Evolutionary conservation across 23 tunicate genomes (phyloP).

Genomic region (Aplidium turbinatum): DNA sequence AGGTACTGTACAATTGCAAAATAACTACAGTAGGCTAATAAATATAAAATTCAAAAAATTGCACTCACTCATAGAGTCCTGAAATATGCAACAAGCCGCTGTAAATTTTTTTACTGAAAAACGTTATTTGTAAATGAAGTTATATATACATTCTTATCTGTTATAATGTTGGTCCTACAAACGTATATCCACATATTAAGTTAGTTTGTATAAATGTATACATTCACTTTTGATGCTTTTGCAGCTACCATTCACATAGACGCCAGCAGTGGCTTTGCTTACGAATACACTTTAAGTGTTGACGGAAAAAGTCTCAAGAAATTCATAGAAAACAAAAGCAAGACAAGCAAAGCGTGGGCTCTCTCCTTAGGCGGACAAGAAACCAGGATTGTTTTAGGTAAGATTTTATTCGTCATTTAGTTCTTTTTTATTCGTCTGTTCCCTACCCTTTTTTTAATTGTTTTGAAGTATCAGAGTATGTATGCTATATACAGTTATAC

Average conservation of each 20-base stretch:
- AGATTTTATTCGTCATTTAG: not conserved
- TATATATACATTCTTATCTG: too few relatives aligned
- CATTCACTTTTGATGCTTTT: not conserved
- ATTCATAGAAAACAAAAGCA: constrained; percentile 78
- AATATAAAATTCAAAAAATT: too few relatives aligned
- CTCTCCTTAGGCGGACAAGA: constrained; percentile 47
- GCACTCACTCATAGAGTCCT: too few relatives aligned
- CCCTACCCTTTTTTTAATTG: not conserved
- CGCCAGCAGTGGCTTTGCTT: constrained; percentile 86
- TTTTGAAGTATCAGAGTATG: not conserved
- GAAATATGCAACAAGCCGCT: too few relatives aligned
- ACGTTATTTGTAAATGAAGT: too few relatives aligned
- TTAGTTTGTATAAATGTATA: too few relatives aligned
- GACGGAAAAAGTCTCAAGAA: constrained; percentile 88
- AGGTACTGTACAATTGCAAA: constrained; percentile 41
- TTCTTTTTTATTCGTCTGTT: not conserved
- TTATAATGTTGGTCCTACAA: too few relatives aligned
- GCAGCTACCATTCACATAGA: constrained; percentile 68
- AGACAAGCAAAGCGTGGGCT: constrained; percentile 85
- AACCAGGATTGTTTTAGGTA: constrained; percentile 87
- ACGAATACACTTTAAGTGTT: constrained; percentile 74
- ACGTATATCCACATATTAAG: too few relatives aligned
- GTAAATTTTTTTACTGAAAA: too few relatives aligned
- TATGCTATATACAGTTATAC: not conserved
- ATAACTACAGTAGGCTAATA: too few relatives aligned